Conservation (phyloP, 2,797 vertebrate species). For the Picus viridis region DNA sequence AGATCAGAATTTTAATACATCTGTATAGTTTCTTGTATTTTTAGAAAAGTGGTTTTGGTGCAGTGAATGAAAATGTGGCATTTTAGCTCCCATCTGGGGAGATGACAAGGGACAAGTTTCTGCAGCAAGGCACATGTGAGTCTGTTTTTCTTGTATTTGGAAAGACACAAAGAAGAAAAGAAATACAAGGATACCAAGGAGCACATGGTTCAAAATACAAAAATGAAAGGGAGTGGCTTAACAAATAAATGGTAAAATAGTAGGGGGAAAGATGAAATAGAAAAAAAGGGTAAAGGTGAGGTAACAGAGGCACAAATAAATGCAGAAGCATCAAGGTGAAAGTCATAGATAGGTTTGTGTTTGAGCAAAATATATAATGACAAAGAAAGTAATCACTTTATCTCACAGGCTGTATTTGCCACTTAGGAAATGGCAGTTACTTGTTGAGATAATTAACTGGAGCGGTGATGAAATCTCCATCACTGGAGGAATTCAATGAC, state of each 20-base stretch:
- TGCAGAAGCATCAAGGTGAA: not conserved
- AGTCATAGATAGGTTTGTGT: not conserved
- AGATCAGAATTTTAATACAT: not conserved
- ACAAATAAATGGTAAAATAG: not conserved
- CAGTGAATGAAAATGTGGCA: conserved; percentile 12
- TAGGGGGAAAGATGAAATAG: not conserved
- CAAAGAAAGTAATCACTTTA: not conserved
- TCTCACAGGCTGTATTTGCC: not conserved
- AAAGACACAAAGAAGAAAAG: conserved; percentile 5
- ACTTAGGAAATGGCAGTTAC: not conserved
- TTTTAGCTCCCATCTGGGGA: conserved; percentile 17
- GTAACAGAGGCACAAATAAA: not conserved
- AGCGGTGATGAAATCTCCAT: not conserved
- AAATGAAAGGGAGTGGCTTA: not conserved
- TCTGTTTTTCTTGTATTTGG: not conserved
- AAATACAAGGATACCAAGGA: not conserved
- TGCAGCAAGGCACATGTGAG: not conserved
- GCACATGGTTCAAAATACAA: not conserved
- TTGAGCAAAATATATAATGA: not conserved
- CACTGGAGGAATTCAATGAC: not conserved
- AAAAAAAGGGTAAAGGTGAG: not conserved
- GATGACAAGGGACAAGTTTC: not conserved
- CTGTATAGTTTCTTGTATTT: conserved; percentile 4
- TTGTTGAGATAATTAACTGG: conserved; percentile 3
- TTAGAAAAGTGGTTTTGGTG: conserved; percentile 10